Conservation (phyloP, 1,140 invertebrate genomes). For the Drosophila melanica region DNA sequence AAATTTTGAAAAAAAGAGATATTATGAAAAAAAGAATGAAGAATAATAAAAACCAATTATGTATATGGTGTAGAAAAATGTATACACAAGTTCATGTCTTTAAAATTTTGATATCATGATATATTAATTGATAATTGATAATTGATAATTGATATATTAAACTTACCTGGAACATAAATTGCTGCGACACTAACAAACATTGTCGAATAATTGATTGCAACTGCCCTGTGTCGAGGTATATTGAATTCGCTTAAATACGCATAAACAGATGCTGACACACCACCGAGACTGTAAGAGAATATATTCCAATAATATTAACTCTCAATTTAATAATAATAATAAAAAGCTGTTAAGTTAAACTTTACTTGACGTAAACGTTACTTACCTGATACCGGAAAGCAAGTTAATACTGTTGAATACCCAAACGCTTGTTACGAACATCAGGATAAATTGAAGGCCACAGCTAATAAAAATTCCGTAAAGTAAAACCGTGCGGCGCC, state of each 20-base stretch:
- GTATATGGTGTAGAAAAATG: too few relatives aligned
- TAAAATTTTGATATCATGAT: too few relatives aligned
- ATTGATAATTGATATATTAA: not conserved
- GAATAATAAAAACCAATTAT: too few relatives aligned
- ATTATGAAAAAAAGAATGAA: too few relatives aligned
- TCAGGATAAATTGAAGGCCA: slow-evolving; percentile 82
- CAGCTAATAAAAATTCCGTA: slow-evolving; percentile 75
- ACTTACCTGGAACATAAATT: slow-evolving; percentile 78
- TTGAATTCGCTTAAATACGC: slow-evolving; percentile 86
- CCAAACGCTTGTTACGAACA: slow-evolving; percentile 85
- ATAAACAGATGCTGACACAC: slow-evolving; percentile 85
- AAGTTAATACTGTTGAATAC: slow-evolving; percentile 85
- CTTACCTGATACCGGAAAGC: slow-evolving; percentile 86
- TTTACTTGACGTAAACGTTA: slow-evolving; percentile 14
- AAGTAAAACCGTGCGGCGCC: slow-evolving; percentile 84
- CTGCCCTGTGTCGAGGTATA: slow-evolving; percentile 83
- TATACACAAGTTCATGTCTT: too few relatives aligned
- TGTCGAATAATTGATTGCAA: slow-evolving; percentile 77
- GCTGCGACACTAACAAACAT: slow-evolving; percentile 77
- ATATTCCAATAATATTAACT: not conserved
- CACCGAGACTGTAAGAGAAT: slow-evolving; percentile 84
- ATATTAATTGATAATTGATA: too few relatives aligned
- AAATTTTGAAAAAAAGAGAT: too few relatives aligned
- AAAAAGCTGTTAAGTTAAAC: too few relatives aligned
- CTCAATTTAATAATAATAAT: not conserved